Conservation (phyloP, 2,888 invertebrate genomes). For the Parnassius glacialis region DNA sequence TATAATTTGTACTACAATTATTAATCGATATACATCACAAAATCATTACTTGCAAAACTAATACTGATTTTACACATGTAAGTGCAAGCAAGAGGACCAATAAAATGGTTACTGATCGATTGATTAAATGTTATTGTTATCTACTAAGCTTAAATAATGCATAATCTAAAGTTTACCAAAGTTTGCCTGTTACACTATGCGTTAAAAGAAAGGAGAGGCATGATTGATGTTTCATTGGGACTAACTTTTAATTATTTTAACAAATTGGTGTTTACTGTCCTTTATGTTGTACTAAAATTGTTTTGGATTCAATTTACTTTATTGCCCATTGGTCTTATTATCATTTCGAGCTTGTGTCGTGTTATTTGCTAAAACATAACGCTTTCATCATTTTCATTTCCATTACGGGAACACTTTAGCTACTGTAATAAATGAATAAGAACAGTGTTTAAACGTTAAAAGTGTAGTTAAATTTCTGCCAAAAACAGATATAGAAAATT, state of each 20-base stretch:
- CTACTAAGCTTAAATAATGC: too few species aligned
- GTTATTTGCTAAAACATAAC: slow-evolving; percentile 62
- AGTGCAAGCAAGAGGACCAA: too few species aligned
- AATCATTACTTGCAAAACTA: too few species aligned
- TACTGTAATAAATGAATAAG: slow-evolving; percentile 2
- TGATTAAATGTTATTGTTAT: too few species aligned
- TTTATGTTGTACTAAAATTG: slow-evolving; percentile 23
- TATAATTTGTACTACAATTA: too few species aligned
- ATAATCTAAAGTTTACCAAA: background rate
- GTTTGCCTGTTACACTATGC: background rate
- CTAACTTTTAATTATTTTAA: slow-evolving; percentile 28
- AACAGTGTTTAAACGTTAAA: background rate
- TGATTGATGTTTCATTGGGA: slow-evolving; percentile 35
- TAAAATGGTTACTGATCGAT: too few species aligned
- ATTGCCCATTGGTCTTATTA: slow-evolving; percentile 20
- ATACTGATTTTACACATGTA: too few species aligned
- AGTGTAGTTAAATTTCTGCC: background rate
- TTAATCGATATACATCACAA: too few species aligned
- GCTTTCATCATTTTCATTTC: slow-evolving; percentile 57
- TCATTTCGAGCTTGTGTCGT: slow-evolving; percentile 56
- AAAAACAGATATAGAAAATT: background rate
- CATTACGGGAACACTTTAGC: slow-evolving; percentile 30
- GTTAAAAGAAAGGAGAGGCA: background rate
- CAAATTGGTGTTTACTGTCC: slow-evolving; percentile 25
- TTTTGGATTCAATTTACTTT: slow-evolving; percentile 19